Percentiles rank a stretch among this genome's conserved stretches.
Evolutionary conservation across 2,888 invertebrate species (phyloP).

Genomic region (Nebria brevicollis): DNA sequence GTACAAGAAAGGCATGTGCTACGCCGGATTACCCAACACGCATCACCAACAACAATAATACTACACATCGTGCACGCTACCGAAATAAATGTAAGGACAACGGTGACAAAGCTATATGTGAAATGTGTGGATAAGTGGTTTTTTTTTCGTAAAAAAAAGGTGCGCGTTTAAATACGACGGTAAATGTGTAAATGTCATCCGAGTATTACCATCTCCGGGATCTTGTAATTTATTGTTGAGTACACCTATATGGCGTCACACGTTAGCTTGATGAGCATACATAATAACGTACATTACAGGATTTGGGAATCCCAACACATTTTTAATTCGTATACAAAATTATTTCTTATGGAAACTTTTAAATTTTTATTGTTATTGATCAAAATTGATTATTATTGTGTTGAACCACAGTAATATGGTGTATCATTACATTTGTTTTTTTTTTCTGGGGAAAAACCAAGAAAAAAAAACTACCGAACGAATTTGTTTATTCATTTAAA

Average conservation of each 20-base stretch:
- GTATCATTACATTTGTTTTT: background rate
- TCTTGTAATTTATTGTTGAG: background rate
- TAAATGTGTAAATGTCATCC: background rate
- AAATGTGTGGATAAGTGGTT: background rate
- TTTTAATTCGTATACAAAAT: too few relatives aligned
- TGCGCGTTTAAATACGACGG: background rate
- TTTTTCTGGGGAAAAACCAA: background rate
- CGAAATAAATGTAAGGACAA: conserved; percentile 25
- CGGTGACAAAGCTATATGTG: background rate
- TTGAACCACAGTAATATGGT: too few relatives aligned
- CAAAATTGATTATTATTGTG: too few relatives aligned
- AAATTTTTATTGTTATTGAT: too few relatives aligned
- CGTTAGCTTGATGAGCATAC: background rate
- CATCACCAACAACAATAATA: background rate
- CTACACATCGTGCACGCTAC: background rate
- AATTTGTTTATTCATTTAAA: background rate
- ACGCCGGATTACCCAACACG: conserved; percentile 2
- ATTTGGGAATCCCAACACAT: background rate
- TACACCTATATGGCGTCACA: background rate
- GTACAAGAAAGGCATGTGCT: conserved; percentile 16
- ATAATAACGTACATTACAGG: background rate
- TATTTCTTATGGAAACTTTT: too few relatives aligned
- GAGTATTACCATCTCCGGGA: background rate
- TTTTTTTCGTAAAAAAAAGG: background rate
- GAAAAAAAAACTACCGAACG: background rate